Percentiles rank a stretch among this genome's conserved stretches.
These are phyloP conservation scores for Mormyrus lacerda DNA, from an alignment of 2,113 vertebrate species.

Conservation along the genomic window DNA sequence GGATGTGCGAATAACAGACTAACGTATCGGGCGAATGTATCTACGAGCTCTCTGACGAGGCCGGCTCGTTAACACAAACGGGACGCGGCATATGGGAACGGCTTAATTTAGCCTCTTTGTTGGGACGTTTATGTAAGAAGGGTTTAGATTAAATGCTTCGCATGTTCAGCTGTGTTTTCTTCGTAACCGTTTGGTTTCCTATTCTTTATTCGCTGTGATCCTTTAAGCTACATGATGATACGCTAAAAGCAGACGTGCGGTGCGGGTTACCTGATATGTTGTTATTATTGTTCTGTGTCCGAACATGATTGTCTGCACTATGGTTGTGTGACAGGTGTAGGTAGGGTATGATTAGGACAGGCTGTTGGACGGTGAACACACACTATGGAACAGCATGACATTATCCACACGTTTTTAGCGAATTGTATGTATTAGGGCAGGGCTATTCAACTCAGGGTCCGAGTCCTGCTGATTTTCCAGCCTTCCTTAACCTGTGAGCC, in stretches of 20 bases:
- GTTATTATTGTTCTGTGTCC: neutral
- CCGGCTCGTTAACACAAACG: neutral
- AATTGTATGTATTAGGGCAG: neutral
- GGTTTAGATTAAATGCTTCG: constrained; percentile 1
- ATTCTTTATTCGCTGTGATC: neutral
- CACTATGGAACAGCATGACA: neutral
- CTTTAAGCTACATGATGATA: neutral
- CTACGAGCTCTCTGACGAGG: neutral
- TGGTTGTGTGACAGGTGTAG: neutral
- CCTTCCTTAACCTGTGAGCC: too few species aligned
- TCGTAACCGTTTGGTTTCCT: neutral
- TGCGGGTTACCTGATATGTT: neutral
- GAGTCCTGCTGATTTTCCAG: too few species aligned
- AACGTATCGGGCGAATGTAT: neutral
- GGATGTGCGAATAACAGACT: neutral
- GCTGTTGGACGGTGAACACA: neutral
- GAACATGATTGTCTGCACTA: neutral
- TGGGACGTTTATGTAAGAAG: neutral
- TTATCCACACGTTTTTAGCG: neutral
- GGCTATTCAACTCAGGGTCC: too few species aligned
- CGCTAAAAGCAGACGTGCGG: neutral
- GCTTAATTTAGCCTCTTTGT: constrained; percentile 1
- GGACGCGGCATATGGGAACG: neutral
- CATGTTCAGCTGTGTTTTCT: neutral
- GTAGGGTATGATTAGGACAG: neutral